Evolutionary conservation across 2,797 vertebrate species (phyloP).

Genomic region (Bryconaethiops microstoma): DNA sequence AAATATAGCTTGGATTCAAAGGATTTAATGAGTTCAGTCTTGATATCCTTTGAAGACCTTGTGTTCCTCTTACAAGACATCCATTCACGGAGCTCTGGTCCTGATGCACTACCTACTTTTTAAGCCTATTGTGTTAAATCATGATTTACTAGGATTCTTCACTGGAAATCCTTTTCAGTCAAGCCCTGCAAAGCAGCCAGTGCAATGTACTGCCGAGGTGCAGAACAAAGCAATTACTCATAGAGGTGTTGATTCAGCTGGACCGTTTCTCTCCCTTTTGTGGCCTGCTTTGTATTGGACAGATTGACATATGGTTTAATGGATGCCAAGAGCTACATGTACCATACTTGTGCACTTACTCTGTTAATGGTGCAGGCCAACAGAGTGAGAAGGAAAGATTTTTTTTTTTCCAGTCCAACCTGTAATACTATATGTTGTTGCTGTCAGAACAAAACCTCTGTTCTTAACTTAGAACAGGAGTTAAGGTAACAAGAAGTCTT

Average conservation of each 20-base stretch:
- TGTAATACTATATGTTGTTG: too few species aligned
- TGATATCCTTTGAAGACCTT: not conserved
- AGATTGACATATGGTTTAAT: slow-evolving; percentile 33
- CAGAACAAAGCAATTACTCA: slow-evolving; percentile 23
- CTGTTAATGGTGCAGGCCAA: slow-evolving; percentile 24
- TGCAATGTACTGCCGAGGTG: not conserved
- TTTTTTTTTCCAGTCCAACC: not conserved
- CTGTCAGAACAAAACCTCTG: too few species aligned
- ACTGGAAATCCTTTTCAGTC: not conserved
- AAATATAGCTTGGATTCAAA: not conserved
- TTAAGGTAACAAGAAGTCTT: too few species aligned
- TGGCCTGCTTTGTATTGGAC: slow-evolving; percentile 42
- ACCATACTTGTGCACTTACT: slow-evolving; percentile 28
- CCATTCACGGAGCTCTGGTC: not conserved
- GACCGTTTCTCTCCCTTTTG: slow-evolving; percentile 42
- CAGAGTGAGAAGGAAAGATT: not conserved
- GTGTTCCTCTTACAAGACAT: not conserved
- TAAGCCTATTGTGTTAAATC: not conserved
- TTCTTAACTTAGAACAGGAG: too few species aligned
- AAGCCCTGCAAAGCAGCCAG: slow-evolving; percentile 12
- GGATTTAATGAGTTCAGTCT: not conserved
- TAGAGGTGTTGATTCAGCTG: slow-evolving; percentile 56
- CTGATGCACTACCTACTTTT: not conserved
- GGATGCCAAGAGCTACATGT: slow-evolving; percentile 50
- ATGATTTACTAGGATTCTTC: not conserved